Conservation (phyloP, 2,113 vertebrate species). For the Macrotis lagotis region DNA sequence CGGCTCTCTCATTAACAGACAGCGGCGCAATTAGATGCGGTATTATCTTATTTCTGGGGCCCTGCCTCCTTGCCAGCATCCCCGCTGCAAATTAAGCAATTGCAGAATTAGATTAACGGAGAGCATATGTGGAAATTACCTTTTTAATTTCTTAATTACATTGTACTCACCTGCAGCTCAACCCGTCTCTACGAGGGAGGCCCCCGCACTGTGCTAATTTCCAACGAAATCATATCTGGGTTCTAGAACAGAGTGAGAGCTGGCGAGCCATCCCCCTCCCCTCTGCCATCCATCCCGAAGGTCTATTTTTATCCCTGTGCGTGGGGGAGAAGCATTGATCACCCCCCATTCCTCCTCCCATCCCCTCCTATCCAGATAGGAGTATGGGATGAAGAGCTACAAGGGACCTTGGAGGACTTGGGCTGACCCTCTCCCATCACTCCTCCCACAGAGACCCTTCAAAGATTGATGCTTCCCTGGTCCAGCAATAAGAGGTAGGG, state of each 20-base stretch:
- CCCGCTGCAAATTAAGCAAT: conserved; percentile 81
- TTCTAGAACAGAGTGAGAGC: conserved; percentile 68
- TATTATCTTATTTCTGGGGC: conserved; percentile 84
- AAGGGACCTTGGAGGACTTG: background rate
- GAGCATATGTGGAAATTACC: conserved; percentile 85
- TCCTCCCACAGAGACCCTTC: background rate
- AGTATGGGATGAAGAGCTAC: background rate
- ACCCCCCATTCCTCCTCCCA: background rate
- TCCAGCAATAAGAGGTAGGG: background rate
- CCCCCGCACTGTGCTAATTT: conserved; percentile 75
- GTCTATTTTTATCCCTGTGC: conserved; percentile 29
- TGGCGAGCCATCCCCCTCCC: background rate
- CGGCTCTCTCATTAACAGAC: conserved; percentile 60
- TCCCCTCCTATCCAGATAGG: background rate
- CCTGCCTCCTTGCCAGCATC: conserved; percentile 78
- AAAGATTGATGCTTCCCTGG: background rate
- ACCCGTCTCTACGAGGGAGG: conserved; percentile 72
- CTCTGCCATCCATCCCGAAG: background rate
- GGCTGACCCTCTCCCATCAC: background rate
- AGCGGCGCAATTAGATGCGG: conserved; percentile 66
- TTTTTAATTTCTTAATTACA: conserved; percentile 87
- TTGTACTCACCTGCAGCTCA: conserved; percentile 84
- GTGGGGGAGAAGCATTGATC: background rate
- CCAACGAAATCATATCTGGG: conserved; percentile 74
- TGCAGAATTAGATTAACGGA: conserved; percentile 76